Conservation (phyloP, 2,113 vertebrate genomes). For the Chloebia gouldiae region DNA sequence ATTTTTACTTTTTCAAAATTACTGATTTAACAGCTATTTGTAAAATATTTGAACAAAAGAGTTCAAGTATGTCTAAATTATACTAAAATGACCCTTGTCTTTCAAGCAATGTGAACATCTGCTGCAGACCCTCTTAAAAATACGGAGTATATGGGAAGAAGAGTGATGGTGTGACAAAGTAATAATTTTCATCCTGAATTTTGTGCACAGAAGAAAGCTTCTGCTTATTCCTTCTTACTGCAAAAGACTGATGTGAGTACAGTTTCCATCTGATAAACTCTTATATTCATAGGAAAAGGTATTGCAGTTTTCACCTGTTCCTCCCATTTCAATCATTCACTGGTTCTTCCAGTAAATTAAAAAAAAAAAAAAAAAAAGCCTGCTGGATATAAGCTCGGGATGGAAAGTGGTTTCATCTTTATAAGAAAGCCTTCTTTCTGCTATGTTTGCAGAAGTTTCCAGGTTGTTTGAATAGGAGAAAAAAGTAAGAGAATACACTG, state of each 20-base stretch:
- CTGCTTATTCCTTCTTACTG: background rate
- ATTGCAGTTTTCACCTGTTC: background rate
- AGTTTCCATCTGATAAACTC: conserved; percentile 24
- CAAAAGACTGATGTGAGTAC: background rate
- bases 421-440: background rate
- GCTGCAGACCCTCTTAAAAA: background rate
- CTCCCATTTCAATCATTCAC: conserved; percentile 15
- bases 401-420: background rate
- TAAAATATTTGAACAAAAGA: background rate
- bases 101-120: background rate
- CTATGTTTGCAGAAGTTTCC: conserved; percentile 20
- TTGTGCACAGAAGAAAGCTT: background rate
- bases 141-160: background rate
- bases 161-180: background rate
- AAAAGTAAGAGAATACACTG: background rate
- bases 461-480: background rate
- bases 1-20: background rate
- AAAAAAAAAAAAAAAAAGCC: background rate
- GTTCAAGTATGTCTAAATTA: background rate
- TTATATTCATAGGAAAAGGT: conserved; percentile 32
- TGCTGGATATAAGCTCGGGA: background rate
- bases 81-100: background rate
- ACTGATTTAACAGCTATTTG: background rate
- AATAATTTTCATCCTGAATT: background rate
- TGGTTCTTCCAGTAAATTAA: background rate